Evolutionary conservation across 2,113 vertebrate species (phyloP).

Genomic region (Brachypodius melanocephalos): DNA sequence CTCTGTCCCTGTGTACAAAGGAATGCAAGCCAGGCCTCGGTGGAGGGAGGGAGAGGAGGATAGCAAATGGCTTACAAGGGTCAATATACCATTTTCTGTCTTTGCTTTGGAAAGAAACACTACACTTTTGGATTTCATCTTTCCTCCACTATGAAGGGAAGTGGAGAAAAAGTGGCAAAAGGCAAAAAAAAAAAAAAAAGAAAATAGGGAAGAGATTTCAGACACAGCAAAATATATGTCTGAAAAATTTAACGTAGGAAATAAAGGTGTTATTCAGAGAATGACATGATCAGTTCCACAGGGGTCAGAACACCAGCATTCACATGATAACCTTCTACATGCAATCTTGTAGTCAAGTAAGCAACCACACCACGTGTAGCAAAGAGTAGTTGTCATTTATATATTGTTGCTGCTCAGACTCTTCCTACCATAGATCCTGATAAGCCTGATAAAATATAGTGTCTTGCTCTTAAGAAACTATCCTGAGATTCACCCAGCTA

Average conservation of each 20-base stretch:
- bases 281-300: not conserved
- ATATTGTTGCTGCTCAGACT: not conserved
- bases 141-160: not conserved
- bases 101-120: not conserved
- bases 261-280: not conserved
- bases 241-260: not conserved
- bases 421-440: not conserved
- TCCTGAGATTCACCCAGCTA: not conserved
- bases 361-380: not conserved
- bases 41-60: not conserved
- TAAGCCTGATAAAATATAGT: not conserved
- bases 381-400: not conserved
- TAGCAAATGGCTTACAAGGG: not conserved
- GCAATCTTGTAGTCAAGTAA: not conserved
- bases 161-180: not conserved
- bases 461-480: not conserved
- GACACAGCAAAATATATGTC: not conserved
- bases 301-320: not conserved
- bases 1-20: not conserved
- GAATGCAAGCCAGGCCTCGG: not conserved
- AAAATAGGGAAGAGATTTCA: not conserved
- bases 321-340: not conserved
- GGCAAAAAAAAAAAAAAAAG: not conserved
- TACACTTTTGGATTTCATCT: not conserved
- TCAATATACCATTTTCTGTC: not conserved